Percentiles rank a stretch among this genome's conserved stretches.
Conservation (phyloP, 2,797 vertebrate genomes). For the Mergus octosetaceus region DNA sequence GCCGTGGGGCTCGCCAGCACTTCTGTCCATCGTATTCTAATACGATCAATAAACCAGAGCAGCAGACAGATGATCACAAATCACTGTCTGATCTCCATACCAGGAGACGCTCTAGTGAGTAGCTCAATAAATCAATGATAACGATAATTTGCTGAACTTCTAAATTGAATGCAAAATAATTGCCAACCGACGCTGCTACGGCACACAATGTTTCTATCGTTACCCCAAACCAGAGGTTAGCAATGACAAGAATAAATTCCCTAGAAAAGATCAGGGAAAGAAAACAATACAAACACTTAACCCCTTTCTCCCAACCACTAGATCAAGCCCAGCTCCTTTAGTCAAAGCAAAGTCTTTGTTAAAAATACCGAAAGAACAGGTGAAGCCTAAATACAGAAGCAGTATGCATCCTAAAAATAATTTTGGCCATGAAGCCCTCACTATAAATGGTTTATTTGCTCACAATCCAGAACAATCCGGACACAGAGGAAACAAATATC, state of each 20-base stretch:
- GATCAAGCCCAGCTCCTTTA: not conserved
- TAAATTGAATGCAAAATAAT: not conserved
- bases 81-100: rapidly evolving
- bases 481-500: not conserved
- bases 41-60: not conserved
- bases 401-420: not conserved
- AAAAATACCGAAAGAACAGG: constrained; percentile 38
- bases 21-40: not conserved
- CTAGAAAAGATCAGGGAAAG: not conserved
- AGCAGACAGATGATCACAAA: not conserved
- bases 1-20: rapidly evolving
- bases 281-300: not conserved
- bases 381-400: constrained; percentile 35
- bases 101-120: not conserved
- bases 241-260: not conserved
- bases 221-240: not conserved
- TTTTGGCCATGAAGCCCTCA: not conserved
- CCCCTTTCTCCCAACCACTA: not conserved
- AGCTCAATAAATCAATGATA: not conserved
- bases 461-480: not conserved
- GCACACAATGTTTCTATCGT: rapidly evolving
- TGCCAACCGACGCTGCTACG: rapidly evolving
- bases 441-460: constrained; percentile 14
- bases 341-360: not conserved
- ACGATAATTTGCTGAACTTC: not conserved